Conservation (phyloP, 2,113 vertebrate species). For the Spilogale gracilis region DNA sequence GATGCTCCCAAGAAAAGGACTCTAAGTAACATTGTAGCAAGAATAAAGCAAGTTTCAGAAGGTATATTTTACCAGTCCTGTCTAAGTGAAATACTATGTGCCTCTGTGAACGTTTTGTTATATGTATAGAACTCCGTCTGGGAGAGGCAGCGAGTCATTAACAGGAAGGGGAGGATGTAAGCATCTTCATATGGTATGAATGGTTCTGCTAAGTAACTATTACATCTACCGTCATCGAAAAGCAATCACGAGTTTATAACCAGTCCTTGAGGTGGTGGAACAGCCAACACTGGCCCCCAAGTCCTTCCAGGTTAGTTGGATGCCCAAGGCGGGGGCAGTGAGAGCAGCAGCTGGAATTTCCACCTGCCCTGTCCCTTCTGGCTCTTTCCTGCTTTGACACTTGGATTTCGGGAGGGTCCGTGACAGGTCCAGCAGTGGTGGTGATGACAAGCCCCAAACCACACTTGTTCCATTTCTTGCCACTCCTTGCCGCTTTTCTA, state of each 20-base stretch:
- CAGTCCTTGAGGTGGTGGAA: fast-evolving
- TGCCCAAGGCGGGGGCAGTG: fast-evolving
- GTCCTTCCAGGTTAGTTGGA: background rate
- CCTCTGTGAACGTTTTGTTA: background rate
- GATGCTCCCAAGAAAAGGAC: background rate
- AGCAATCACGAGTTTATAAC: background rate
- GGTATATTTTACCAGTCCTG: background rate
- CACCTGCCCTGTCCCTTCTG: slow-evolving; percentile 35
- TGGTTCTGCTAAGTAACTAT: background rate
- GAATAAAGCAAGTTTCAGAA: background rate
- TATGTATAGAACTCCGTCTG: background rate
- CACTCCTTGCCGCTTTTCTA: slow-evolving; percentile 22
- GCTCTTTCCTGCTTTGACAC: slow-evolving; percentile 84
- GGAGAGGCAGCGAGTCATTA: background rate
- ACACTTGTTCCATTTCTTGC: slow-evolving; percentile 85
- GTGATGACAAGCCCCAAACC: slow-evolving; percentile 85
- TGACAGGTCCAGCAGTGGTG: slow-evolving; percentile 92
- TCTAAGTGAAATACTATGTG: background rate
- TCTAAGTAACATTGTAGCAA: background rate
- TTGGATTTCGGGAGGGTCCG: slow-evolving; percentile 83
- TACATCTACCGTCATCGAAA: background rate
- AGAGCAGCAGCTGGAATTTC: background rate
- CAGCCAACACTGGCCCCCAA: background rate
- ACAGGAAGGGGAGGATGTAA: background rate
- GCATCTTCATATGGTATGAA: background rate